A percentile compares a stretch with the other conserved stretches of the same genome.
These are phyloP conservation scores for Scaptodrosophila latifasciaeformis DNA, from an alignment of 2,888 invertebrate species.

Conservation along the genomic window DNA sequence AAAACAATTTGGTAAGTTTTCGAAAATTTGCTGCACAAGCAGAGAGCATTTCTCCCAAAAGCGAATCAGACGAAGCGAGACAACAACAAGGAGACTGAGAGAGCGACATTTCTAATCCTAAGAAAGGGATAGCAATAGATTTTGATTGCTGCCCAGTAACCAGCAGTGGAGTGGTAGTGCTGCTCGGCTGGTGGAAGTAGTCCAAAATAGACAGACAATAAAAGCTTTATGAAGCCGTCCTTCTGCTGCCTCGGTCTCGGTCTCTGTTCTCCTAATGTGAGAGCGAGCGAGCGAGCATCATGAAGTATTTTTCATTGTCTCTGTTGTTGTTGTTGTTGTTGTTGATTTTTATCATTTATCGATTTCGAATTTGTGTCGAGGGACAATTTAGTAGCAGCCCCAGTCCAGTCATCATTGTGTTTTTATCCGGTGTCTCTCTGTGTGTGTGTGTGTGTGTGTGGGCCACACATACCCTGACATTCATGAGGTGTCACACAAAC, in stretches of 20 bases:
- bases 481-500: slow-evolving; percentile 61
- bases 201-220: slow-evolving; percentile 65
- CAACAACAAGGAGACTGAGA: background rate
- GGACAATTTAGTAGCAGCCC: slow-evolving; percentile 63
- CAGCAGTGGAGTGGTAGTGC: too few species aligned
- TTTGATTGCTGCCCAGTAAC: slow-evolving; percentile 37
- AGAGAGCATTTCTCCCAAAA: background rate
- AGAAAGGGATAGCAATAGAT: slow-evolving; percentile 53
- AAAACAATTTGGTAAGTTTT: slow-evolving; percentile 70
- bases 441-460: slow-evolving; percentile 14
- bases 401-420: background rate
- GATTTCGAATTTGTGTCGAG: slow-evolving; percentile 72
- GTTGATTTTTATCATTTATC: slow-evolving; percentile 74
- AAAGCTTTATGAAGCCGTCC: slow-evolving; percentile 69
- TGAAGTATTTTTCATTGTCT: too few species aligned
- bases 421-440: slow-evolving; percentile 3
- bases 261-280: background rate
- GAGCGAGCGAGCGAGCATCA: slow-evolving; percentile 52
- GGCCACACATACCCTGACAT: slow-evolving; percentile 39
- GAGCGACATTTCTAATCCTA: slow-evolving; percentile 45
- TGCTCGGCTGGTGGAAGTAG: too few species aligned
- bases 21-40: slow-evolving; percentile 61
- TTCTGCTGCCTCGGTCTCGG: slow-evolving; percentile 44
- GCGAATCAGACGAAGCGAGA: slow-evolving; percentile 5
- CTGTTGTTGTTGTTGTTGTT: too few species aligned